A percentile compares a stretch with the other conserved stretches of the same genome.
Conservation (phyloP, 2,113 vertebrate species). For the Elgaria multicarinata region DNA sequence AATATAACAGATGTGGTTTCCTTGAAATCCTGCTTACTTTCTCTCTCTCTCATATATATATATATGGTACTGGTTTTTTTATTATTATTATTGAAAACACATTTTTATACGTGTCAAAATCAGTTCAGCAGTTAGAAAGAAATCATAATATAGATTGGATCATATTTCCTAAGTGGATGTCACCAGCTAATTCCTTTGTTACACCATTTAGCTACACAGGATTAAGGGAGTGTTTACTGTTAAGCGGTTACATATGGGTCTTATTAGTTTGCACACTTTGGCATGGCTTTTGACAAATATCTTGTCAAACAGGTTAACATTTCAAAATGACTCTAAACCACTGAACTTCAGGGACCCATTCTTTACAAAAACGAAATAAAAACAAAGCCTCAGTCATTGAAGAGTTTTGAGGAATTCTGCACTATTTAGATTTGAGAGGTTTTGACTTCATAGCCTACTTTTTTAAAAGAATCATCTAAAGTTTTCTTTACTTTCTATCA, state of each 20-base stretch:
- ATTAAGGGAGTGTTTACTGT: constrained; percentile 76
- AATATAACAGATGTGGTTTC: constrained; percentile 49
- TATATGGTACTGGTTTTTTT: constrained; percentile 53
- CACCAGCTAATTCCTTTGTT: constrained; percentile 78
- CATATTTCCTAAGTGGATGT: constrained; percentile 80
- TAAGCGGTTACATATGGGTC: constrained; percentile 75
- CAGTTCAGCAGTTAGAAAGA: constrained; percentile 78
- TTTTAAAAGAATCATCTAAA: constrained; percentile 6
- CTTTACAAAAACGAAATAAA: constrained; percentile 28
- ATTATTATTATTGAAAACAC: constrained; percentile 81
- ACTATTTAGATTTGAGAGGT: constrained; percentile 31
- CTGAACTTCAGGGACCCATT: constrained; percentile 49
- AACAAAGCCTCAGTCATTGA: constrained; percentile 8
- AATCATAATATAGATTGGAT: constrained; percentile 79
- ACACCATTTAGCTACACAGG: constrained; percentile 71
- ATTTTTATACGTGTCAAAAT: constrained; percentile 80
- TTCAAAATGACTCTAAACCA: constrained; percentile 58
- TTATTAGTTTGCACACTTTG: constrained; percentile 72
- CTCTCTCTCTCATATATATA: constrained; percentile 5
- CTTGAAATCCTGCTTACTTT: constrained; percentile 57
- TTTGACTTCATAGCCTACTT: constrained; percentile 22
- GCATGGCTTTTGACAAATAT: constrained; percentile 69
- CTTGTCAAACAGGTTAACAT: constrained; percentile 70
- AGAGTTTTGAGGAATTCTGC: constrained; percentile 20
- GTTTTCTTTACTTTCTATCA: background rate